Evolutionary conservation across 2,888 invertebrate genomes (phyloP), one percentile per base, ranked within the genome.

Genomic region (Apotomis betuletana): DNA sequence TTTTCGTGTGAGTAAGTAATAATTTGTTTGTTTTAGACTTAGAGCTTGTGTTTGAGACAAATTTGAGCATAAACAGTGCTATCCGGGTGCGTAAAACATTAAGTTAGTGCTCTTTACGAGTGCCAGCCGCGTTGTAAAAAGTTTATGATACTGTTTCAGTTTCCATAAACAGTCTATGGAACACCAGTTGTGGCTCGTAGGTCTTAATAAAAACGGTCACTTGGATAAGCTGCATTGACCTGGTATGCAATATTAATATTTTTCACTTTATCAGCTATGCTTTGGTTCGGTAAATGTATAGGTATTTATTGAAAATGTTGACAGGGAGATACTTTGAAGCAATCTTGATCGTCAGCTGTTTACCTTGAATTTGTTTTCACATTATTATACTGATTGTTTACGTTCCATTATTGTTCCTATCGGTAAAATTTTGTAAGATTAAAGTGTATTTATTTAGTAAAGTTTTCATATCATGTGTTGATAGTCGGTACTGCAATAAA

Each of bases 1-100:
- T 89, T 89, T 87, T 85, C 81, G 87, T 81, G 84, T 85, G 88
- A 90, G 92, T 92, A 91, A 92, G 92, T 92, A 87, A 81, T 78
- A 82, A 79, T 77, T 81, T 80, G 80, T 81, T 83, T 82, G 82
- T 84, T 85, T 84, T 81, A 82, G 78, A 78, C 77, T 76, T 81
- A 80, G 78, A 77, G 81, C 79, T 77, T 77, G 76, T 74, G 15
- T 77, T 77, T 78, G 69, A 79, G 80, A 83, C 79, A 83, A 83
- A 83, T 85, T 84, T 79, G 79, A 80, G 79, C 79, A 77, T 81
- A 83, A 84, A 87, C 81, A 80, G 75, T 75, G 77, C 78, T 76
- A 77, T 77, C 78, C 80, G 77, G 78, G 75, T 78, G 80, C 79
- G 74, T 77, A 76, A 79, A 83, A 74, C 81, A 78, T 81, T 85